These are phyloP conservation scores for Gorsachius magnificus DNA, from an alignment of 2,797 vertebrate genomes.

Conservation along the genomic window DNA sequence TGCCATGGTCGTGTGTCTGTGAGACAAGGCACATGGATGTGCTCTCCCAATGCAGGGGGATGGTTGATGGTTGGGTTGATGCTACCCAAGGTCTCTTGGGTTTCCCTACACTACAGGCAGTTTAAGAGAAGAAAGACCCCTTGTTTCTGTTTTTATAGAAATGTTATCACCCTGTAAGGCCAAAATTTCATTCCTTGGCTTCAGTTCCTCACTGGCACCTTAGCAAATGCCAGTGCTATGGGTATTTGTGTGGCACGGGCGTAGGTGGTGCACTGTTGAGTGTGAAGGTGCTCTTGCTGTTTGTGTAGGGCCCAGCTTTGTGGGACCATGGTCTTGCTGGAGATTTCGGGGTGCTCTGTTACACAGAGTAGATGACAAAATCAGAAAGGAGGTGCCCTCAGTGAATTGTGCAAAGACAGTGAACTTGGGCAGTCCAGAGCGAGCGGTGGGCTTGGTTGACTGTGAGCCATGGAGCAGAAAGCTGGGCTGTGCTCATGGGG, in stretches of 20 bases:
- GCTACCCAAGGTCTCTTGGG: not conserved
- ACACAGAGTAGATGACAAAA: too few relatives aligned
- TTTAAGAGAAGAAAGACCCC: not conserved
- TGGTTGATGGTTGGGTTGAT: not conserved
- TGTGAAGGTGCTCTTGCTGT: not conserved
- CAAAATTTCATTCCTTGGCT: not conserved
- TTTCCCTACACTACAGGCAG: not conserved
- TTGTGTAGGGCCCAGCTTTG: not conserved
- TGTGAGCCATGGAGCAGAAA: not conserved
- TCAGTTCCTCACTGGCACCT: not conserved
- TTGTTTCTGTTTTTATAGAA: not conserved
- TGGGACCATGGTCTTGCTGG: not conserved
- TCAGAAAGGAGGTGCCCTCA: not conserved
- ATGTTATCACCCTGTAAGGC: not conserved
- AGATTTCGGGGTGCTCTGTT: not conserved
- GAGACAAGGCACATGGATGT: fast-evolving
- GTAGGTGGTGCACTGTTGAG: fast-evolving
- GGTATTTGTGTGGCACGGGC: fast-evolving
- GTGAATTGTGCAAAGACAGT: not conserved
- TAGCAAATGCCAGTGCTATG: not conserved
- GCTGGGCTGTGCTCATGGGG: not conserved
- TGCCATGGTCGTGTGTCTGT: fast-evolving
- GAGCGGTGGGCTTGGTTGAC: not conserved
- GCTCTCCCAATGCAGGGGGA: fast-evolving
- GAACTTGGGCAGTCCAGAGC: not conserved